A percentile compares a stretch with the other conserved stretches of the same genome.
These are phyloP conservation scores for Syngnathus acus DNA, from an alignment of 2,797 vertebrate genomes.

Conservation along the genomic window DNA sequence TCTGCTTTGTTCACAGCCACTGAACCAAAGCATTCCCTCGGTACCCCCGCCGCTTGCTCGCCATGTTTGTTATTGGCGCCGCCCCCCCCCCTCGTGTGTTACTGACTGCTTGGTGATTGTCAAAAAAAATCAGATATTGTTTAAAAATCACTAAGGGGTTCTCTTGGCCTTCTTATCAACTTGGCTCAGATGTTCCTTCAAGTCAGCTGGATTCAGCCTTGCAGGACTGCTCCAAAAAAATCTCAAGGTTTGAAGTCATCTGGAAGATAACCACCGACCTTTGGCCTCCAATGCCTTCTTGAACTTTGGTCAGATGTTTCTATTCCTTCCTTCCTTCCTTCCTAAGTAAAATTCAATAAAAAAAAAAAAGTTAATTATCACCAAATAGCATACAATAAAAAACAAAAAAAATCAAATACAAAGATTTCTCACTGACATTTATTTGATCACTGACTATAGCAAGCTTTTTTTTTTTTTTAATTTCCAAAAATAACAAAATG, in stretches of 20 bases:
- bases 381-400: neutral
- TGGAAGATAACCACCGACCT: neutral
- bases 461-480: too few species aligned
- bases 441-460: too few species aligned
- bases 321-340: neutral
- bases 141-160: neutral
- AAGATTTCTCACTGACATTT: too few species aligned
- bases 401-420: neutral
- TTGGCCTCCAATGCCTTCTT: neutral
- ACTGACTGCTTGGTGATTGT: neutral
- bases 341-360: too few species aligned
- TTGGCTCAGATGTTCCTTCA: neutral
- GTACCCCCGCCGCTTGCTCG: conserved; percentile 13
- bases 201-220: neutral
- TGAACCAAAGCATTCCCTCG: conserved; percentile 36
- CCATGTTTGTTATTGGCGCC: neutral
- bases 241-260: neutral
- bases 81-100: neutral
- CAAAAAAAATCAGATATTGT: neutral
- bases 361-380: too few species aligned
- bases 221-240: neutral
- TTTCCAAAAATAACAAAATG: neutral
- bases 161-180: neutral
- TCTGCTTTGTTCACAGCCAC: conserved; percentile 46
- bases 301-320: neutral